Percentiles rank a stretch among this genome's conserved stretches.
Evolutionary conservation across 2,113 vertebrate species (phyloP).

Genomic region (Cyanoliseus patagonus): DNA sequence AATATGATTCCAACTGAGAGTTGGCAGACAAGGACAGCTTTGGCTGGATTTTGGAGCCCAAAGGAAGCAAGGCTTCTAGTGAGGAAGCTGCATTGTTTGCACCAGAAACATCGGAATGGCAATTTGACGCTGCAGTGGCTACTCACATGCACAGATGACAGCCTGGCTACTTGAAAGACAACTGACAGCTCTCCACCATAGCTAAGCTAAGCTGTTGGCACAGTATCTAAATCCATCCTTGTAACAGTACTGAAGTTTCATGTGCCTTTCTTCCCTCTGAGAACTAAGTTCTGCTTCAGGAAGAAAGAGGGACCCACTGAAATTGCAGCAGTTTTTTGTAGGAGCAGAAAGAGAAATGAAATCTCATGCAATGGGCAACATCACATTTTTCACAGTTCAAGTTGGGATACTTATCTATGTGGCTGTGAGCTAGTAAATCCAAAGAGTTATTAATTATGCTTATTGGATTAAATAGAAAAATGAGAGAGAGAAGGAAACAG

Average conservation of each 20-base stretch:
- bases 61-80: not conserved
- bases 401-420: not conserved
- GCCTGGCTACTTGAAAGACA: not conserved
- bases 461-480: not conserved
- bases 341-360: not conserved
- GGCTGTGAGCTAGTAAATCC: not conserved
- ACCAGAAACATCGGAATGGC: not conserved
- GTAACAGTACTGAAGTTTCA: not conserved
- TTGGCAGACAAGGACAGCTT: not conserved
- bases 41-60: not conserved
- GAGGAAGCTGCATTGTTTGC: not conserved
- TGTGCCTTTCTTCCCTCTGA: not conserved
- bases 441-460: not conserved
- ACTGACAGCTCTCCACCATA: not conserved
- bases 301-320: not conserved
- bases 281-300: not conserved
- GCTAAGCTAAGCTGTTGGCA: not conserved
- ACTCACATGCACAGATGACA: not conserved
- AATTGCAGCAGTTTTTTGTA: not conserved
- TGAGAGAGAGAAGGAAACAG: not conserved
- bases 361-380: not conserved
- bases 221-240: not conserved
- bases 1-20: not conserved
- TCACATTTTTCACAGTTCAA: not conserved
- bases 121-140: not conserved